A percentile compares a stretch with the other conserved stretches of the same genome.
Conservation (phyloP, 2,888 invertebrate genomes). For the Cerastoderma edule region DNA sequence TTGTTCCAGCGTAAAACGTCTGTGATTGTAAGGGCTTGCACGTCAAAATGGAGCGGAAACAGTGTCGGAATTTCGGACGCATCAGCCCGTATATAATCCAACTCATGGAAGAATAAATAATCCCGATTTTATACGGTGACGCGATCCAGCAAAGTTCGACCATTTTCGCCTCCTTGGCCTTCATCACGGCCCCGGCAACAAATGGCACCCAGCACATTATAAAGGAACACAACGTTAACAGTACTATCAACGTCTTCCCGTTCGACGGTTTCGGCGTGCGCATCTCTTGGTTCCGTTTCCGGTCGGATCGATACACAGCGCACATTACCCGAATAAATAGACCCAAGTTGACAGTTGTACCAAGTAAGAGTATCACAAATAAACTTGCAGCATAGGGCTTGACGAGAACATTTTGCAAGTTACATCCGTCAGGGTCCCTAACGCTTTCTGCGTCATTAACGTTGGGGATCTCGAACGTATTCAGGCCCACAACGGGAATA, state of each 20-base stretch:
- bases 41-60: conserved; percentile 3
- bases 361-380: not conserved
- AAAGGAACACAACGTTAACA: conserved; percentile 8
- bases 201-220: conserved; percentile 10
- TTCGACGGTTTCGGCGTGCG: not conserved
- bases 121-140: conserved; percentile 9
- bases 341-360: conserved; percentile 9
- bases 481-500: conserved; percentile 1
- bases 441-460: not conserved
- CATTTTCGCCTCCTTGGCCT: not conserved
- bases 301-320: not conserved
- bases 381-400: not conserved
- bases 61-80: conserved; percentile 4
- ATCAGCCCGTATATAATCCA: conserved; percentile 14
- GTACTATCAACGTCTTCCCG: conserved; percentile 10
- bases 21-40: not conserved
- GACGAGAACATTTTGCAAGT: conserved; percentile 3
- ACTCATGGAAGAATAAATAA: conserved; percentile 10
- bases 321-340: conserved; percentile 1
- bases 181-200: not conserved
- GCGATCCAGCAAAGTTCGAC: not conserved
- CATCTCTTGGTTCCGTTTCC: not conserved
- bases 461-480: conserved; percentile 19
- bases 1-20: too few species aligned
- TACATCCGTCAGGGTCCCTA: conserved; percentile 5